These are phyloP conservation scores for Emydocephalus ijimae DNA, from an alignment of 2,113 vertebrate species.

Conservation along the genomic window DNA sequence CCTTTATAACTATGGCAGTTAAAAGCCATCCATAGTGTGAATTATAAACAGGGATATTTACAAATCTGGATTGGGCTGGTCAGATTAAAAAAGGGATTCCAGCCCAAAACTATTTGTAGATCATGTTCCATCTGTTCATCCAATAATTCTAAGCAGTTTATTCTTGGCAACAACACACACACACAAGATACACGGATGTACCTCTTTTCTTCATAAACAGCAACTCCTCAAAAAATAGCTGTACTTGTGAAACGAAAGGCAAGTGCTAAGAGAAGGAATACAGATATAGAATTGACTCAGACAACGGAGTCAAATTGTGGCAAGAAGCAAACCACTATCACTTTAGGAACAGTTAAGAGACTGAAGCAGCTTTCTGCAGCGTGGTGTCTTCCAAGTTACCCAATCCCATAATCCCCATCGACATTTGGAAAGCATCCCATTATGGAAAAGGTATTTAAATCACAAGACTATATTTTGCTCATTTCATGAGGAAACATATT, in stretches of 20 bases:
- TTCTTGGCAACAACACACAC: rapidly evolving
- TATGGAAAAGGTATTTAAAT: background rate
- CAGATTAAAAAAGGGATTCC: background rate
- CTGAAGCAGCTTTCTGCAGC: background rate
- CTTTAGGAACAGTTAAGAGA: background rate
- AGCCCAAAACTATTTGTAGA: slow-evolving; percentile 22
- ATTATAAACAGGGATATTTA: background rate
- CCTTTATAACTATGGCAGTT: background rate
- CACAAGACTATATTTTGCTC: background rate
- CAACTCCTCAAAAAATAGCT: background rate
- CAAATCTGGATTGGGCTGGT: background rate
- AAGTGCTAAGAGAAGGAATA: background rate
- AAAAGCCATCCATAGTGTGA: background rate
- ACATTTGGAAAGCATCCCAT: background rate
- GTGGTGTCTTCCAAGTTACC: background rate
- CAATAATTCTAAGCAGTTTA: background rate
- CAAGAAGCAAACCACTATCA: background rate
- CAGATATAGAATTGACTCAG: background rate
- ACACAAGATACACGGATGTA: background rate
- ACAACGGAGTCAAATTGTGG: background rate
- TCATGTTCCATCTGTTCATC: background rate
- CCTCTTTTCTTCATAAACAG: background rate
- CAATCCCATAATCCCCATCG: background rate
- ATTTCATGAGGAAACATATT: background rate
- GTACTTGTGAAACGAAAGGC: rapidly evolving